A percentile compares a stretch with the other conserved stretches of the same genome.
These are phyloP conservation scores for Timema cristinae DNA, from an alignment of 2,888 invertebrate species.

Conservation along the genomic window DNA sequence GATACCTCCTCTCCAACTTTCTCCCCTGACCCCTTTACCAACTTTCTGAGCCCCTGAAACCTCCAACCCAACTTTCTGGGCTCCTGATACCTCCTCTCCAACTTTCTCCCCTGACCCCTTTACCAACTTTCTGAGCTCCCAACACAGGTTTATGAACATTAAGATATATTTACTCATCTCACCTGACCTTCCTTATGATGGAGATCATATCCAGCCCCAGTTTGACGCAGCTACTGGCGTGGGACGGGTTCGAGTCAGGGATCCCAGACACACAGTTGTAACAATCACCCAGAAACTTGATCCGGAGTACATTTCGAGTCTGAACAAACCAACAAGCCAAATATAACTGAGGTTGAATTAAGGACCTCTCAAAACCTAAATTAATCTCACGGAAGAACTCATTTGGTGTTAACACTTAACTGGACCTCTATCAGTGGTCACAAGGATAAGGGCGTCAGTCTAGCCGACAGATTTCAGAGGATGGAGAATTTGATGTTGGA, in stretches of 20 bases:
- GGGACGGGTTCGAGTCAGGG: constrained; percentile 69
- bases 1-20: not conserved
- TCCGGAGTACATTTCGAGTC: constrained; percentile 59
- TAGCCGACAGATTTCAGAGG: not conserved
- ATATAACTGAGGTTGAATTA: not conserved
- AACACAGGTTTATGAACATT: not conserved
- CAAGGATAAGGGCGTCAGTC: not conserved
- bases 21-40: not conserved
- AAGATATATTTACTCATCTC: constrained; percentile 31
- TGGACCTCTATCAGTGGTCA: not conserved
- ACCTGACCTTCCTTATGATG: constrained; percentile 79
- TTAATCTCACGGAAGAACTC: not conserved
- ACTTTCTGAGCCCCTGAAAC: not conserved
- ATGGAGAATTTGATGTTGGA: too few relatives aligned
- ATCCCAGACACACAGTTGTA: constrained; percentile 91
- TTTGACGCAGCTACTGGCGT: constrained; percentile 87
- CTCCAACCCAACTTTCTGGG: too few relatives aligned
- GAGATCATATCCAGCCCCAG: constrained; percentile 90
- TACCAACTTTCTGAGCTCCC: not conserved
- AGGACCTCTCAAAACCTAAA: not conserved
- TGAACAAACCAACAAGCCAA: too few relatives aligned
- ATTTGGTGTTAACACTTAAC: not conserved
- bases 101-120: not conserved
- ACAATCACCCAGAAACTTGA: constrained; percentile 91
- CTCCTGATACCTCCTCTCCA: not conserved